Conservation (phyloP, 2,888 invertebrate species). For the Ectemnius cavifrons region DNA sequence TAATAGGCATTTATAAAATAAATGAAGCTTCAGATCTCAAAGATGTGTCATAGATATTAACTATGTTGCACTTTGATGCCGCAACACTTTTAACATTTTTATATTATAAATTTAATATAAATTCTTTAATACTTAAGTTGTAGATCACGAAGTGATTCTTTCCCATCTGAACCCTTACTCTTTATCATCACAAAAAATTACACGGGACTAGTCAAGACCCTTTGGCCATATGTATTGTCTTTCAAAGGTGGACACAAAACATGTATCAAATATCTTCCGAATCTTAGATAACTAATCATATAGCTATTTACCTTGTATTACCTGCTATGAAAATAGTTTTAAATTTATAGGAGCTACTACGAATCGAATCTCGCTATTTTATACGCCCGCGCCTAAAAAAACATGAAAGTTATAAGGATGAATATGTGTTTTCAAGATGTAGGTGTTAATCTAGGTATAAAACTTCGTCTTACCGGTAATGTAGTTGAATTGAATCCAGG, state of each 20-base stretch:
- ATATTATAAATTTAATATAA: conserved; percentile 3
- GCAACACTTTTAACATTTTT: not conserved
- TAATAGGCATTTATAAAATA: too few relatives aligned
- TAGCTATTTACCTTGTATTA: too few relatives aligned
- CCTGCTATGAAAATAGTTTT: not conserved
- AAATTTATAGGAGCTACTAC: not conserved
- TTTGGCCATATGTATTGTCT: conserved; percentile 2
- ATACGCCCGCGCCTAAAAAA: conserved; percentile 20
- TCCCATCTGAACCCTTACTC: too few relatives aligned
- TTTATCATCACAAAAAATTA: not conserved
- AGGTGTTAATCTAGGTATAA: not conserved
- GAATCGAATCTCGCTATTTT: conserved; percentile 10
- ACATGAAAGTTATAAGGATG: not conserved
- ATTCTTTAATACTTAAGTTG: not conserved
- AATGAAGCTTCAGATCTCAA: too few relatives aligned
- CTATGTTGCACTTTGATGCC: not conserved
- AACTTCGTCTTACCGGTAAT: conserved; percentile 49
- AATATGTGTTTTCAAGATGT: not conserved
- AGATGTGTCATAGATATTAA: not conserved
- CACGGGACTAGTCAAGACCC: conserved; percentile 1
- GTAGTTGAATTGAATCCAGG: conserved; percentile 37
- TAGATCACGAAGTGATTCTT: not conserved
- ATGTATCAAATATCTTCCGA: too few relatives aligned
- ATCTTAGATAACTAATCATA: too few relatives aligned
- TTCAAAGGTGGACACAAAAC: not conserved